Base-by-base conservation (phyloP, 2,888 invertebrate species). In the Pachliopta kotzebuea region DNA sequence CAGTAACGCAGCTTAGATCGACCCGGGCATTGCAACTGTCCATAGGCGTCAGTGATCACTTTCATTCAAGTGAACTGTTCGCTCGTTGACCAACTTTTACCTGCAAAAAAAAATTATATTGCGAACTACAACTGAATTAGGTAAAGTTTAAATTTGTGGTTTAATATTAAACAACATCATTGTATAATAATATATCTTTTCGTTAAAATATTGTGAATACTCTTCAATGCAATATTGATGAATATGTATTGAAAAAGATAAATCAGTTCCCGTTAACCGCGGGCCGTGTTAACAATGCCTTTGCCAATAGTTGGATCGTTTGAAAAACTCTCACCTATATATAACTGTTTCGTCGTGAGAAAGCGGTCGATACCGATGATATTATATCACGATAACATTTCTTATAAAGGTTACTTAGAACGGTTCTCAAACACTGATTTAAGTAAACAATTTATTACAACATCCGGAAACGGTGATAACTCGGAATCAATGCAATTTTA, bases 321-420 rank as follows among this genome's bases (percentile, higher is more conserved):
- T 61, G 45, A 61, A 61, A 61, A 54, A 55, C 60, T 55, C 61
- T 61, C 55, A 29, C 55, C 60, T 60, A 60, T 55, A 54, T 61
- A 61, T 60, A 60, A 61, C 61, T 20, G 61, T 61, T 54, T 14
- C 60, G 54, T 45, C 55, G 55, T 61, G 61, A 61, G 61, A 61
- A 55, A 55, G 54, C 60, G 60, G 42, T 23, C 60, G 55, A 29
- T 52, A 18, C n/a, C 26, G 17, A 18, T 50, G 20, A 52, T 55
- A 45, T 26, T 18, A 55, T 55, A 29, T 49, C 21, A 45, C 18
- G 29, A 55, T 57, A 45, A 9, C n/a, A 23, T 60, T 20, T 20
- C 42, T n/a, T 57, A n/a, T 8, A 57, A 24, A 57, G 23, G 26
- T 26, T 31, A 4, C n/a, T 23, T 29, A 20, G 14, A 7, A 60